Base-by-base conservation (phyloP, 2,888 invertebrate species). In the Plemyria rubiginata region DNA sequence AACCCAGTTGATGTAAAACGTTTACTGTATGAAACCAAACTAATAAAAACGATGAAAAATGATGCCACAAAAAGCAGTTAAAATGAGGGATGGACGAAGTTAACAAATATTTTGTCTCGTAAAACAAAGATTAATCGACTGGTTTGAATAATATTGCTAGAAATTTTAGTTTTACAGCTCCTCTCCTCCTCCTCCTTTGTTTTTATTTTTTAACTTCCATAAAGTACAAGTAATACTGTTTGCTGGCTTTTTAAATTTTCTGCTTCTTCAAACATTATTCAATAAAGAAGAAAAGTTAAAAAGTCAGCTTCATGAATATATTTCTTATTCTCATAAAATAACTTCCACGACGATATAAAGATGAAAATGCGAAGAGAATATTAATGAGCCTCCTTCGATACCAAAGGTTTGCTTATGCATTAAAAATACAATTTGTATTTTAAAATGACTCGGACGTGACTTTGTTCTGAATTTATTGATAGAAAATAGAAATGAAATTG, bases 51-150 rank as follows among this genome's bases (percentile, higher is more conserved):
- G 29, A 57, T 66, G 64, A 66, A 54, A 62, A 62, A 64, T 59
- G 62, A 58, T 46, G 43, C 66, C 56, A 49, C 62, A 68, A 41
- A 58, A 61, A 43, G 62, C 56, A 64, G 54, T 68, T 58, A 66
- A 68, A 64, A 57, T 55, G 63, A 66, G 52, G 50, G 56, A 68
- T 54, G 53, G 54, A 52, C 48, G 8, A 60, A 64, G 54, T 68
- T 66, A 12, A 49, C 52, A 53, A 59, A 63, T 65, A 59, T 56
- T 54, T 63, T 63, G 56, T 60, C 65, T 61, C 61, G 58, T 59
- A 61, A 60, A 66, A 62, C 66, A 63, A 64, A 54, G 64, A 66
- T 66, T 66, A 64, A 68, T 68, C 58, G 60, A 55, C 58, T 53
- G 48, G 15, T 29, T 13, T 43, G 22, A 56, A 51, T 54, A 55